Percentiles rank a stretch among this genome's conserved stretches.
These are phyloP conservation scores for Amphiprion clarkii DNA, from an alignment of 2,797 vertebrate species.

Conservation along the genomic window DNA sequence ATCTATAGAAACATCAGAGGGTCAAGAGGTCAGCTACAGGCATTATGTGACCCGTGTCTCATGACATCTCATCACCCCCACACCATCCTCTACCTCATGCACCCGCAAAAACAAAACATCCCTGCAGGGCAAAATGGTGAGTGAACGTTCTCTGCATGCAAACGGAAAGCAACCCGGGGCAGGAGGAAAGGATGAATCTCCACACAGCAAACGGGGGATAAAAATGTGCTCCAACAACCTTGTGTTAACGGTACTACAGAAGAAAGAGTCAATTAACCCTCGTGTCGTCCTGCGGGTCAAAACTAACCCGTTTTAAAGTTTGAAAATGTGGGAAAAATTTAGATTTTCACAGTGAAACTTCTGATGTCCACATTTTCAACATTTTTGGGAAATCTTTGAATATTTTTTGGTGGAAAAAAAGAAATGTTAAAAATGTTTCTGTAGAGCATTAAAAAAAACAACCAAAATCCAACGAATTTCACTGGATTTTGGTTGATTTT, in stretches of 20 bases:
- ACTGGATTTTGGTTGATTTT: too few species aligned
- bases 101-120: constrained; percentile 34
- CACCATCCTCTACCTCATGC: constrained; percentile 3
- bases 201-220: not conserved
- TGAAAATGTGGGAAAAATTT: too few species aligned
- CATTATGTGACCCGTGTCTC: constrained; percentile 63
- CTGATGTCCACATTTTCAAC: too few species aligned
- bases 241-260: constrained; percentile 47
- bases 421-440: too few species aligned
- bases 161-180: constrained; percentile 5
- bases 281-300: too few species aligned
- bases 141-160: constrained; percentile 36
- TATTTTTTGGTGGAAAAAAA: too few species aligned
- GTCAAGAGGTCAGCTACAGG: constrained; percentile 66
- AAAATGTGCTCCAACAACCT: constrained; percentile 42
- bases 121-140: constrained; percentile 34
- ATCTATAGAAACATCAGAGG: constrained; percentile 59
- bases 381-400: too few species aligned
- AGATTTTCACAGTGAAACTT: too few species aligned
- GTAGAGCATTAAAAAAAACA: too few species aligned
- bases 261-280: constrained; percentile 56
- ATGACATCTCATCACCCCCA: constrained; percentile 45
- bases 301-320: too few species aligned
- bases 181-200: constrained; percentile 21
- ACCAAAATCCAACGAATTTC: too few species aligned